phyloP scores from a whole-genome alignment of 2,113 vertebrate genomes.

The Furnarius figulus region DNA sequence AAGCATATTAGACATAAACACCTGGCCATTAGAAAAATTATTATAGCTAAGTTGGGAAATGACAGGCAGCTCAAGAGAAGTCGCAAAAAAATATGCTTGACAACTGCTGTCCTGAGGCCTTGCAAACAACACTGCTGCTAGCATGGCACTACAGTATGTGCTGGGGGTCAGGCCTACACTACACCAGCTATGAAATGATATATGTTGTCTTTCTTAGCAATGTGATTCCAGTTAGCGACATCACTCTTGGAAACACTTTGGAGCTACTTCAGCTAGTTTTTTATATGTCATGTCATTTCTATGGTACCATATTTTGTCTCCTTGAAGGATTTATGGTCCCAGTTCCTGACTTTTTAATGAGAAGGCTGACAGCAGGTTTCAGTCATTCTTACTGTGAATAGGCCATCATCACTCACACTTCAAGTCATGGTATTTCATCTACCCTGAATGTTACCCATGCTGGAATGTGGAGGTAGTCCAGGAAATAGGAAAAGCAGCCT shows the following conservation, averaged over 20 bases:
- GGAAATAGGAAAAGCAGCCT: background rate
- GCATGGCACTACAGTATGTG: background rate
- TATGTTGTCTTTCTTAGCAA: background rate
- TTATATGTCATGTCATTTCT: background rate
- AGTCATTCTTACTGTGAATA: background rate
- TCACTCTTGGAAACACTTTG: background rate
- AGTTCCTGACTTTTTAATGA: background rate
- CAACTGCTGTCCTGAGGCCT: background rate
- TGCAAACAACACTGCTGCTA: background rate
- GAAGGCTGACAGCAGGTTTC: background rate
- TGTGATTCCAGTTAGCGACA: background rate
- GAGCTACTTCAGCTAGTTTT: background rate
- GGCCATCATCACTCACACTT: background rate
- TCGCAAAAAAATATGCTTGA: background rate
- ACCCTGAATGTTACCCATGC: background rate
- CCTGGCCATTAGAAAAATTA: background rate
- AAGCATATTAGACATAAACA: background rate
- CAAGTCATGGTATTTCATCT: background rate
- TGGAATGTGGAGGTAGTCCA: background rate
- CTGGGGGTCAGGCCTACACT: background rate
- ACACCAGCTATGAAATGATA: background rate
- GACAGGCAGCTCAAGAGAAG: background rate
- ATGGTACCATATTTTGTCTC: background rate
- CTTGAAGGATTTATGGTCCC: background rate
- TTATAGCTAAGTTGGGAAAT: background rate